Percentiles rank a stretch among this genome's conserved stretches.
These are phyloP conservation scores for Hypercompe scribonia DNA, from an alignment of 2,888 invertebrate genomes.

Conservation along the genomic window DNA sequence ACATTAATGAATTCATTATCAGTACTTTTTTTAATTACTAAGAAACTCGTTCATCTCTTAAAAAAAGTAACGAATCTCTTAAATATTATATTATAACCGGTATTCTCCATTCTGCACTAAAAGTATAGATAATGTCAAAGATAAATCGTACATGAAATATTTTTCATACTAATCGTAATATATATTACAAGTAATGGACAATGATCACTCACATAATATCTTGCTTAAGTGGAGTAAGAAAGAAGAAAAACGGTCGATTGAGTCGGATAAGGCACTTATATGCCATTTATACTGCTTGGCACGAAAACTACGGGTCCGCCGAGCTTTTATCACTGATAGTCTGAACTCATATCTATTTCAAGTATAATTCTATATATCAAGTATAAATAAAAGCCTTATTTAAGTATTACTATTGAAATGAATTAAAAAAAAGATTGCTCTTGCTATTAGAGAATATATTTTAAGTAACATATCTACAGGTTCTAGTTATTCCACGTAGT, in stretches of 20 bases:
- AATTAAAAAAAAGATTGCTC: neutral
- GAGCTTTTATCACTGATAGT: too few relatives aligned
- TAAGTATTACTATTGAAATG: neutral
- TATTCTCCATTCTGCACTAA: neutral
- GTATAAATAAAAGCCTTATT: neutral
- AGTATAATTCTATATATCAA: too few relatives aligned
- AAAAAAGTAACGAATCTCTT: neutral
- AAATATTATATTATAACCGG: too few relatives aligned
- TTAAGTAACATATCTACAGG: too few relatives aligned
- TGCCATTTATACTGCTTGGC: neutral
- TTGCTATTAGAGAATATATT: neutral
- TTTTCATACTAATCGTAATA: neutral
- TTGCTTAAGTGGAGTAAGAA: neutral
- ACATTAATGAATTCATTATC: too few relatives aligned
- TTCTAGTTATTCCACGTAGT: neutral
- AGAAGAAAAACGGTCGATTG: neutral
- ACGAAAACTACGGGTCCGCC: neutral
- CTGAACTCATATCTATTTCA: too few relatives aligned
- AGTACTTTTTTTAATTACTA: too few relatives aligned
- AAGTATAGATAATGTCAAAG: neutral
- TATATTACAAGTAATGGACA: neutral
- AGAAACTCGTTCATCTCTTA: neutral
- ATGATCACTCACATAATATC: neutral
- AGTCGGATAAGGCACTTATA: neutral
- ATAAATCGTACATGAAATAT: neutral